Evolutionary conservation across 2,113 vertebrate species (phyloP).

Genomic region (Rafetus swinhoei): DNA sequence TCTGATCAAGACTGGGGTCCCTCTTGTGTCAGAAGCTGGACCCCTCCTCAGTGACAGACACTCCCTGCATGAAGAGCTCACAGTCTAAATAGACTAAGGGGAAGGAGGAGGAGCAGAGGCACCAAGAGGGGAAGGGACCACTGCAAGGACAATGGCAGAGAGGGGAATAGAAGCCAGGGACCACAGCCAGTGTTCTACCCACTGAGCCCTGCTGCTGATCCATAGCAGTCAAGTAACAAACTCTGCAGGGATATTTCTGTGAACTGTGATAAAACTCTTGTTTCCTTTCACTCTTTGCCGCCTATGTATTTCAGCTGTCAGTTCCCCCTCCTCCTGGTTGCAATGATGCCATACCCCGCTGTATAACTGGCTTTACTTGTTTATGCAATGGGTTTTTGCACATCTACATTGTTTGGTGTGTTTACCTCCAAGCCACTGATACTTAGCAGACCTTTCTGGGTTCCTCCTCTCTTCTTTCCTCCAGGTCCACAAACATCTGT

Average conservation of each 20-base stretch:
- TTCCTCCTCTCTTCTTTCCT: neutral
- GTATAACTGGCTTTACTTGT: neutral
- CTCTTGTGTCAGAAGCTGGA: neutral
- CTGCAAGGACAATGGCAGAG: neutral
- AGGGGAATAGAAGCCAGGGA: neutral
- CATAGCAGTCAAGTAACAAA: neutral
- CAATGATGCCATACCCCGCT: neutral
- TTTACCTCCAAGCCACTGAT: neutral
- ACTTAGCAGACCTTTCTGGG: neutral
- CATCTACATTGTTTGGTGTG: neutral
- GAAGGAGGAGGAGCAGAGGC: neutral
- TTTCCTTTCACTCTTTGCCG: neutral
- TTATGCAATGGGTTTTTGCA: neutral
- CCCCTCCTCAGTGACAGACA: neutral
- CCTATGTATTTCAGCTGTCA: neutral
- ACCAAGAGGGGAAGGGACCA: neutral
- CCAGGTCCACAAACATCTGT: neutral
- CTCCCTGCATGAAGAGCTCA: neutral
- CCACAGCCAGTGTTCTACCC: neutral
- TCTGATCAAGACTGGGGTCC: neutral
- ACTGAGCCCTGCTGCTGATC: neutral
- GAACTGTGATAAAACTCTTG: neutral
- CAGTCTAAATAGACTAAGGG: neutral
- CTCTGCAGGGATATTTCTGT: neutral
- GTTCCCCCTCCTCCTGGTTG: neutral